Conservation (phyloP, 1,140 invertebrate genomes). For the Druon quercuslanigerum region DNA sequence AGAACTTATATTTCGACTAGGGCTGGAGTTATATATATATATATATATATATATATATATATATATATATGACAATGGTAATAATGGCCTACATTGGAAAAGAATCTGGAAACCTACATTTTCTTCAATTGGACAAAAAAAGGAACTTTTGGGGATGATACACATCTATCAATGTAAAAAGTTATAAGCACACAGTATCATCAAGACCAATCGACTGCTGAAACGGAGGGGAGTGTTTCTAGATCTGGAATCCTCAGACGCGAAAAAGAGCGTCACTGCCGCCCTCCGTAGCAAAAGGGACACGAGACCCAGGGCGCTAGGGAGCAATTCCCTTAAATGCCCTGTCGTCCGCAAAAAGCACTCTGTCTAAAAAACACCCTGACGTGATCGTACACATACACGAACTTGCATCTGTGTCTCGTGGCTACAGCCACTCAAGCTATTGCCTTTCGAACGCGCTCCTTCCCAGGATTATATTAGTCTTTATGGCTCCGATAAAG, state of each 20-base stretch:
- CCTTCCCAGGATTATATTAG: slow-evolving; percentile 71
- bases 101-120: too few relatives aligned
- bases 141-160: neutral
- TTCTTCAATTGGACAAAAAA: neutral
- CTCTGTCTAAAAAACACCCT: slow-evolving; percentile 71
- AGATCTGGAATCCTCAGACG: neutral
- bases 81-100: too few relatives aligned
- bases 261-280: slow-evolving; percentile 36
- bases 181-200: neutral
- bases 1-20: too few relatives aligned
- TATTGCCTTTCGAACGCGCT: slow-evolving; percentile 64
- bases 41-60: too few relatives aligned
- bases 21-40: too few relatives aligned
- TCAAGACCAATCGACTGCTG: neutral
- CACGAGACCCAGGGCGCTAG: slow-evolving; percentile 58
- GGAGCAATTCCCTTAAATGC: slow-evolving; percentile 74
- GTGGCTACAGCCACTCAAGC: slow-evolving; percentile 64
- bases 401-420: slow-evolving; percentile 50
- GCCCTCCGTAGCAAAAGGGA: slow-evolving; percentile 53
- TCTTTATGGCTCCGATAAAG: slow-evolving; percentile 72
- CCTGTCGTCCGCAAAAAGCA: slow-evolving; percentile 72
- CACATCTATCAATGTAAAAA: neutral
- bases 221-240: neutral
- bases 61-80: too few relatives aligned
- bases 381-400: slow-evolving; percentile 43